Conservation (phyloP, 2,113 vertebrate genomes). For the Psammodynastes pulverulentus region DNA sequence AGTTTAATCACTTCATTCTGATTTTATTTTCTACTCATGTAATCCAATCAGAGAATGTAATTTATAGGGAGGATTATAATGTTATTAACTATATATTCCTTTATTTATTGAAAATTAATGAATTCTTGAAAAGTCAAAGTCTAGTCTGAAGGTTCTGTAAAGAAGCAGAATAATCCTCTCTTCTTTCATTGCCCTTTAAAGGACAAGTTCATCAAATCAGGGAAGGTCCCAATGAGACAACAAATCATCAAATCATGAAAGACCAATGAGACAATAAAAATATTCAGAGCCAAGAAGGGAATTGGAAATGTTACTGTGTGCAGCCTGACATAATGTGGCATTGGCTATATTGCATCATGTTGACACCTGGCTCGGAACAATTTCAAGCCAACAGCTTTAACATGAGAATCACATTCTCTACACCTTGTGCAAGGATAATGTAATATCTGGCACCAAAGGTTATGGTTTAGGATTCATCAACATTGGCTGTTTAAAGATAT, state of each 20-base stretch:
- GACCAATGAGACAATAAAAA: background rate
- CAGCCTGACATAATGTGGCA: background rate
- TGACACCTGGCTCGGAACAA: background rate
- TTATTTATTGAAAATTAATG: background rate
- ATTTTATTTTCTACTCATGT: background rate
- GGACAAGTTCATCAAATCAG: background rate
- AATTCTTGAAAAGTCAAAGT: background rate
- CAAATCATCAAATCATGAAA: no score
- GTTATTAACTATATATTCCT: background rate
- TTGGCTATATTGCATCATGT: background rate
- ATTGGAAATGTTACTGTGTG: background rate
- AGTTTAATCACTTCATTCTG: background rate
- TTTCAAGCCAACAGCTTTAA: background rate
- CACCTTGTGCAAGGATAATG: background rate
- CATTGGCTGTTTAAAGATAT: background rate
- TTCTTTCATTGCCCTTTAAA: background rate
- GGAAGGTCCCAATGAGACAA: no score
- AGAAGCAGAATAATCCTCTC: background rate
- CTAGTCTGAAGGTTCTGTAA: background rate
- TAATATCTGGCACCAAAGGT: background rate
- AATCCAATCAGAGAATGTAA: background rate
- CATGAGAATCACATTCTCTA: background rate
- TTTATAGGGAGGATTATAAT: background rate
- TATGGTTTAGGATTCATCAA: background rate
- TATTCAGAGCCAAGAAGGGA: background rate